Percentiles rank a stretch among this genome's conserved stretches.
These are phyloP conservation scores for Urocolius indicus DNA, from an alignment of 2,113 vertebrate genomes.

Conservation along the genomic window DNA sequence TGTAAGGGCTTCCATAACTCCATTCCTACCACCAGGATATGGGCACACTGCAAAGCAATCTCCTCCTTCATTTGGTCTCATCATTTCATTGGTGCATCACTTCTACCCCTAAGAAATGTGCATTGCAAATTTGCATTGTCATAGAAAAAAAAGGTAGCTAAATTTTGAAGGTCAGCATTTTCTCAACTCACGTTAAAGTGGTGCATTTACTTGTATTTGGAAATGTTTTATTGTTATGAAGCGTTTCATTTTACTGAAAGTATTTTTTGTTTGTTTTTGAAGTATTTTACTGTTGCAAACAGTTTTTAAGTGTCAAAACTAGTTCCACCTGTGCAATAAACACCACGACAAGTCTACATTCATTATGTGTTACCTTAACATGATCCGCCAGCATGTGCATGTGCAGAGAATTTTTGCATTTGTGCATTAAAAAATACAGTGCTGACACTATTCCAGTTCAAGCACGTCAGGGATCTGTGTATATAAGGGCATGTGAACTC, in stretches of 20 bases:
- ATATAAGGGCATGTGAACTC: neutral
- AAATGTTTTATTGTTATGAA: neutral
- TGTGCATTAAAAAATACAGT: neutral
- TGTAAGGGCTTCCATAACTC: neutral
- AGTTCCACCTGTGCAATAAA: neutral
- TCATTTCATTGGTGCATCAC: neutral
- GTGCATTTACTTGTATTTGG: neutral
- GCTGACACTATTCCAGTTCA: neutral
- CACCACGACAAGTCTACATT: neutral
- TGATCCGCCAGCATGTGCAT: neutral
- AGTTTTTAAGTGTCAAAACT: neutral
- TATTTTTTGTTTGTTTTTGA: too few species aligned
- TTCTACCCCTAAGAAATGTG: neutral
- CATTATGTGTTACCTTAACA: neutral
- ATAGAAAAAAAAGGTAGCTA: neutral
- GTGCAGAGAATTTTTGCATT: neutral
- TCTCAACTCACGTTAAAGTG: neutral
- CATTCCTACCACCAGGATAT: neutral
- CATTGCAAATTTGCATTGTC: neutral
- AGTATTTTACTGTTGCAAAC: neutral
- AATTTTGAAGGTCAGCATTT: neutral
- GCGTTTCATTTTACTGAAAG: neutral
- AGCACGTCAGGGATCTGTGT: neutral
- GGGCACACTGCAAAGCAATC: neutral
- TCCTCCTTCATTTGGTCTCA: neutral